Conservation (phyloP, 2,888 invertebrate species). For the Brachycybe producta region DNA sequence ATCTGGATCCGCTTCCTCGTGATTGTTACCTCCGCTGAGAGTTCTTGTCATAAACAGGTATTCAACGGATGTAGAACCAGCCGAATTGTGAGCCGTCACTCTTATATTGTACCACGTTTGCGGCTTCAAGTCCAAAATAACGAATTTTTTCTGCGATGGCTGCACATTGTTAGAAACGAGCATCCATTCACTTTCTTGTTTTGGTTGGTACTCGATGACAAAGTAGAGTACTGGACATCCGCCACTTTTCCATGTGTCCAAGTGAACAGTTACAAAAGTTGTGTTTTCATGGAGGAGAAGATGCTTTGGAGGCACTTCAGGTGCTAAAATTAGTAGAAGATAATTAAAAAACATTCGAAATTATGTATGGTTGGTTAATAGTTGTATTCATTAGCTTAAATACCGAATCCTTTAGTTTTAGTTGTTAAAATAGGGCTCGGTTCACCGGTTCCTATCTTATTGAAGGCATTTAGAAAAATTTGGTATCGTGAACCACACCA, state of each 20-base stretch:
- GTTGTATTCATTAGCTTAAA: background rate
- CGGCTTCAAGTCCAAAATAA: slow-evolving; percentile 78
- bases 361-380: background rate
- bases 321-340: slow-evolving; percentile 10
- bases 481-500: slow-evolving; percentile 92
- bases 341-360: background rate
- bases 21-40: slow-evolving; percentile 16
- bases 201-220: slow-evolving; percentile 81
- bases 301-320: slow-evolving; percentile 17
- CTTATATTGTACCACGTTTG: slow-evolving; percentile 87
- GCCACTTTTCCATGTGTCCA: slow-evolving; percentile 86
- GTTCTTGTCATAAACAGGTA: slow-evolving; percentile 18
- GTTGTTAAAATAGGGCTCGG: slow-evolving; percentile 30
- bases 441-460: slow-evolving; percentile 39
- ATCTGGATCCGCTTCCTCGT: no score
- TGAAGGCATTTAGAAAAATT: slow-evolving; percentile 82
- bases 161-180: slow-evolving; percentile 88
- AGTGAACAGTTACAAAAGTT: slow-evolving; percentile 59
- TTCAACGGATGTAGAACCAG: slow-evolving; percentile 18
- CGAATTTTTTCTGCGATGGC: slow-evolving; percentile 69
- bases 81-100: slow-evolving; percentile 44
- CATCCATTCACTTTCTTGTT: slow-evolving; percentile 60
- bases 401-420: slow-evolving; percentile 34
- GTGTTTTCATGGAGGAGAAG: slow-evolving; percentile 17
- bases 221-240: slow-evolving; percentile 92